Base-by-base conservation (phyloP, 2,888 invertebrate genomes). In the Linnaemya tessellans region DNA sequence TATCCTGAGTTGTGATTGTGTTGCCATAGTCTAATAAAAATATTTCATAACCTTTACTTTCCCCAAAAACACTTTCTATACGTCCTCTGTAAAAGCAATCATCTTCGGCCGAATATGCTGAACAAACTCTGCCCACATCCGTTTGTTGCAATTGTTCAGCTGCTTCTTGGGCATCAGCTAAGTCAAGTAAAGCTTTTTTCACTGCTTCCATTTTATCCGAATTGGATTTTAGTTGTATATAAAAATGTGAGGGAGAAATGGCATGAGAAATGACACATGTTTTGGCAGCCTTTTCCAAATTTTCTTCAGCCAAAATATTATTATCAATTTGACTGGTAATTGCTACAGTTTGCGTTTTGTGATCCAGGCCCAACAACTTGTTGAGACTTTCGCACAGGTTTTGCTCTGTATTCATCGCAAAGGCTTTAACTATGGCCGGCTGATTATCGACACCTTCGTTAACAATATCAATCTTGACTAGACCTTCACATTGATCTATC, bases 1-100 rank as follows among this genome's bases (percentile, higher is more conserved):
- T 88, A 88, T 95, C 94, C 20, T 92, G 93, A 0, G 94, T 93
- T 2, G 93, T 91, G 0, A 94, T 93, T 0, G 93, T 93, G 89
- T 95, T 95, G 7, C 96, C 96, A 88, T 94, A 95, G 90, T 96
- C 96, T 11, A 96, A 93, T 88, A 96, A 96, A 18, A 95, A 94
- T 0, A 96, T 95, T 0, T 96, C 95, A 0, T 94, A 96, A 49
- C 96, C 95, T 3, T 94, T 93, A 0, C 96, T 94, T 0, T 96
- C 94, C 88, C 96, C 96, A 35, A 97, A 94, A 7, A 98, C 95
- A 88, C 95, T 94, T 9, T 89, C 83, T 3, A 92, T 84, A 20
- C 80, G 82, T 0, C 97, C 98, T 85, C 98, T 94, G 92, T 98
- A 98, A 97, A 98, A 99, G 86, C 95, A 94, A 25, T 96, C 95